Conservation (phyloP, 2,797 vertebrate genomes). For the Serranus cabrilla region DNA sequence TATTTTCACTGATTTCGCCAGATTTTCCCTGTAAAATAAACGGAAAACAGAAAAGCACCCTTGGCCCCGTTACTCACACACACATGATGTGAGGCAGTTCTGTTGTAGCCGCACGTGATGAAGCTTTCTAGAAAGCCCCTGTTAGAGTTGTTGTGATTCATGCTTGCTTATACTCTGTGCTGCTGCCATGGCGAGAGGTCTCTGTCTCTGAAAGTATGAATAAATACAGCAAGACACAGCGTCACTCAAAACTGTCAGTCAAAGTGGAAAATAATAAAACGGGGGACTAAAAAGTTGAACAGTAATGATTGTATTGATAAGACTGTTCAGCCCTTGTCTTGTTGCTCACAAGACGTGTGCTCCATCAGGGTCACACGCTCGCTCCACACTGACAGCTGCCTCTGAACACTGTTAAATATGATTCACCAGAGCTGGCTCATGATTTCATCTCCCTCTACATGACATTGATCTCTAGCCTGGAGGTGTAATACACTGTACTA, state of each 20-base stretch:
- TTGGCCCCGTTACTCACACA: neutral
- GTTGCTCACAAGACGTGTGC: neutral
- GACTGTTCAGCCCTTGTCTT: neutral
- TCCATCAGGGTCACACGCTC: neutral
- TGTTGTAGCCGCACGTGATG: neutral
- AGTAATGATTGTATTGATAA: neutral
- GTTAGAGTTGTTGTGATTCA: neutral
- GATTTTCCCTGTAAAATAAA: too few relatives aligned
- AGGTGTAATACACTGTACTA: slow-evolving; percentile 1
- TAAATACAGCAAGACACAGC: neutral
- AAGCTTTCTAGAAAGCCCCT: neutral
- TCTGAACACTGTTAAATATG: slow-evolving; percentile 7
- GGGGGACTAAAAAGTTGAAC: neutral
- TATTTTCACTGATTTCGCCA: too few relatives aligned
- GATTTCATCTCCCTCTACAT: slow-evolving; percentile 1
- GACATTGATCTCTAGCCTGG: neutral
- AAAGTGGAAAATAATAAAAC: neutral
- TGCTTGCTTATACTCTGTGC: slow-evolving; percentile 12
- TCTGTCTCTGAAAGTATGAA: neutral
- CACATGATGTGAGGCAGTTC: slow-evolving; percentile 10
- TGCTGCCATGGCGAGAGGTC: neutral
- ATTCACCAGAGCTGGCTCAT: slow-evolving; percentile 20
- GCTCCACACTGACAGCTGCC: slow-evolving; percentile 6
- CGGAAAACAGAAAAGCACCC: too few relatives aligned
- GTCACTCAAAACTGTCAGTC: neutral